Conservation (phyloP, 2,113 vertebrate genomes). For the Rhipidura dahli region DNA sequence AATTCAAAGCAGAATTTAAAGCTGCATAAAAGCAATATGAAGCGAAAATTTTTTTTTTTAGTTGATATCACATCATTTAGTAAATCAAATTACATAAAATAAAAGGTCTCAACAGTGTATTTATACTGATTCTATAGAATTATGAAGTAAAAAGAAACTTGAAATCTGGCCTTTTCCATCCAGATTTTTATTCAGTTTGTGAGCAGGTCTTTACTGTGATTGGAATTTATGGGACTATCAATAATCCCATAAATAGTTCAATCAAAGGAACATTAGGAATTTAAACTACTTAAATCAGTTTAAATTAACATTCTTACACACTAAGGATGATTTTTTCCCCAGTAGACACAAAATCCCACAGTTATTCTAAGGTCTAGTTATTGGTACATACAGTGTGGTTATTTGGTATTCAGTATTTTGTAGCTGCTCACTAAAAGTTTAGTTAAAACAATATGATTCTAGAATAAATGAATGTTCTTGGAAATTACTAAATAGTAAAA, state of each 20-base stretch:
- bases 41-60: not conserved
- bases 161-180: not conserved
- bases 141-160: not conserved
- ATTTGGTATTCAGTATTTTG: not conserved
- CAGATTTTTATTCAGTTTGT: not conserved
- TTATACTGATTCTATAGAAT: not conserved
- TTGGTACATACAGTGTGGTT: not conserved
- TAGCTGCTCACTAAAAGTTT: not conserved
- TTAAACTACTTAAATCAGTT: not conserved
- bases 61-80: not conserved
- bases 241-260: not conserved
- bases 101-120: not conserved
- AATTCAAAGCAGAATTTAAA: constrained; percentile 1
- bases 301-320: not conserved
- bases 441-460: not conserved
- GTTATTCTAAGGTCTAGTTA: not conserved
- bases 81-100: not conserved
- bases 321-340: not conserved
- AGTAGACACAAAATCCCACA: not conserved
- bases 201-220: not conserved
- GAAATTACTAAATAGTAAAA: not conserved
- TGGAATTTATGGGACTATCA: not conserved
- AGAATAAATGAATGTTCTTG: not conserved
- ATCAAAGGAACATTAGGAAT: not conserved
- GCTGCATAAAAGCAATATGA: not conserved